Evolutionary conservation across 2,113 vertebrate genomes (phyloP), one percentile per base, ranked within the genome.

Genomic region (Sardina pilchardus): DNA sequence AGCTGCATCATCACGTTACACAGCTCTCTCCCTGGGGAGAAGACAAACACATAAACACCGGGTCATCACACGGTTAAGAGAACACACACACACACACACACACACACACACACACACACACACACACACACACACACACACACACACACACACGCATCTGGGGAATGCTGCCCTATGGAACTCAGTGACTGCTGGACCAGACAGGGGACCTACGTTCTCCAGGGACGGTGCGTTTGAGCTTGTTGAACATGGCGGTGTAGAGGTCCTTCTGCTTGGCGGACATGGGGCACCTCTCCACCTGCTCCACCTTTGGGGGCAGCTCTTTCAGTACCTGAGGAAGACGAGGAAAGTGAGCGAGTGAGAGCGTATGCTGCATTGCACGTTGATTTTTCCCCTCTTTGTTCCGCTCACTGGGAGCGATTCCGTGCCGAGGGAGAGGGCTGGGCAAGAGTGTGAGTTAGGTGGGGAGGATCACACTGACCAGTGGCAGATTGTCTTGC

Each of bases 1-100:
- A 99, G 89, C 7, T 99, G 97, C 98, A 99, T 99, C 96, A 99
- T 97, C 44, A 95, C 96, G 88, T 99, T 99, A 86, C 96, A 95
- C 92, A 97, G 93, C 82, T 92, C 96, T n/a, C 95, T 96, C 89
- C 96, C 98, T 99, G 89, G 59, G 84, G 90, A 84, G 2, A 59
- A 30, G 85, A 43, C 0, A 0, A 85, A 0, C 26, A 63, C 53
- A 63, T 7, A 63, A 21, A 63, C 21, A 36, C 14, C 84, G 44
- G 34, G 19, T 71, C 63, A 71, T 9, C 9, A 17, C 16, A 2
- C 50, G 16, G 50, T 53, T 53, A 53, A 53, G 50, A 53, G 14
- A 19, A 14, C 17, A 19, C 17, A 1, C 17, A 53, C 16, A 17
- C 19, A 17, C 16, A 19, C 45, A 47, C 45, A 47, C 45, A 47